Conservation (phyloP, 2,113 vertebrate genomes). For the Opisthocomus hoazin region DNA sequence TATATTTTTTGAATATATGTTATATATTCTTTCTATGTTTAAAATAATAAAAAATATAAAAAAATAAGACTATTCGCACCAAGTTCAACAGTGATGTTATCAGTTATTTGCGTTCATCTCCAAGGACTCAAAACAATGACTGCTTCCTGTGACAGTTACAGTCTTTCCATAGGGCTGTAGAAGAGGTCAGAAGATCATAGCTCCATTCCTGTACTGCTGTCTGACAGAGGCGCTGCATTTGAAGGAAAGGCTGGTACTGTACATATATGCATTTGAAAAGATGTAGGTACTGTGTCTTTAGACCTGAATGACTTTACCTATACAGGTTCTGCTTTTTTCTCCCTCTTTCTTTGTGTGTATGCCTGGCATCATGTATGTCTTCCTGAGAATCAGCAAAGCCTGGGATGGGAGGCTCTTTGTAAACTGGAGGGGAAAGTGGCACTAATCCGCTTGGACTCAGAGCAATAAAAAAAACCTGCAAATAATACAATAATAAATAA, state of each 20-base stretch:
- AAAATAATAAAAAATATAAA: background rate
- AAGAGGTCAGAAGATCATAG: background rate
- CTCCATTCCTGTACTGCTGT: background rate
- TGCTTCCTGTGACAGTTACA: background rate
- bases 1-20: background rate
- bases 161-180: background rate
- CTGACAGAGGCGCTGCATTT: background rate
- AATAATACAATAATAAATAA: background rate
- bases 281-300: background rate
- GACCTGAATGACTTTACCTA: background rate
- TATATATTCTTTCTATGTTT: background rate
- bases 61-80: background rate
- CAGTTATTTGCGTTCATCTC: background rate
- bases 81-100: background rate
- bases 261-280: background rate
- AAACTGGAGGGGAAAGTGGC: background rate
- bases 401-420: background rate
- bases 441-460: background rate
- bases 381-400: background rate
- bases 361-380: background rate
- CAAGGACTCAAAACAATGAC: background rate
- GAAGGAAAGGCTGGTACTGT: background rate
- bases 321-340: background rate
- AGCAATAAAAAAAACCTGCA: background rate
- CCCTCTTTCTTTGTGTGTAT: rapidly evolving